Percentiles rank a stretch among this genome's conserved stretches.
Evolutionary conservation across 1,140 invertebrate species (phyloP).

Genomic region (Drosophila obscura): DNA sequence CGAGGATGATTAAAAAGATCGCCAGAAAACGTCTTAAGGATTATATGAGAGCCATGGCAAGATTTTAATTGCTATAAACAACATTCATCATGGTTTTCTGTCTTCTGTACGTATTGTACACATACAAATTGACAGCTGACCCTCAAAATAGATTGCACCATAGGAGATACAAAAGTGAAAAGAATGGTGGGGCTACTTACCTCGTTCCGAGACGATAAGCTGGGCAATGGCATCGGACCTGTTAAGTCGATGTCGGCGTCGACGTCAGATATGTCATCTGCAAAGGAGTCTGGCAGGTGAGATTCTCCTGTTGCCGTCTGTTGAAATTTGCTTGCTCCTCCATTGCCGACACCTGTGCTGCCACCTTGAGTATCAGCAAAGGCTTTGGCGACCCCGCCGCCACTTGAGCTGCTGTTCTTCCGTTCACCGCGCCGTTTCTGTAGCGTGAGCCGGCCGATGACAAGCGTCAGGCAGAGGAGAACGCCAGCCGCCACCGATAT

Average conservation of each 20-base stretch:
- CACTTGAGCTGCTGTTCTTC: conserved; percentile 68
- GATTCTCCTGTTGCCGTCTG: conserved; percentile 85
- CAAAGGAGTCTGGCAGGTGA: conserved; percentile 88
- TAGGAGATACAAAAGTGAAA: background rate
- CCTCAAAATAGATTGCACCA: no score
- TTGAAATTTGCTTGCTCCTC: conserved; percentile 84
- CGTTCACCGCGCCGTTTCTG: conserved; percentile 86
- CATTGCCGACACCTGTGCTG: conserved; percentile 14
- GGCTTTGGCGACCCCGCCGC: conserved; percentile 42
- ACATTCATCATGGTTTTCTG: no score
- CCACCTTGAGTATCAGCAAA: conserved; percentile 38
- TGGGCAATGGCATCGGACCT: conserved; percentile 85
- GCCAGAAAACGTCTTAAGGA: no score
- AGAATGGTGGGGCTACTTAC: conserved; percentile 50
- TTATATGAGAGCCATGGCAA: no score
- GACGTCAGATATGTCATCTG: conserved; percentile 89
- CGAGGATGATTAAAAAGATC: no score
- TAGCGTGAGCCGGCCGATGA: conserved; percentile 88
- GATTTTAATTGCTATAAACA: no score
- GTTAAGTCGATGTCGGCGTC: conserved; percentile 89
- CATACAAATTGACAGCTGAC: no score
- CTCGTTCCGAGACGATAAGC: conserved; percentile 65
- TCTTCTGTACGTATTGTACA: no score
- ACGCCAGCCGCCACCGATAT: conserved; percentile 89
- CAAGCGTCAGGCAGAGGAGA: conserved; percentile 87